Conservation (phyloP, 1,140 invertebrate species). For the Halesus radiatus region DNA sequence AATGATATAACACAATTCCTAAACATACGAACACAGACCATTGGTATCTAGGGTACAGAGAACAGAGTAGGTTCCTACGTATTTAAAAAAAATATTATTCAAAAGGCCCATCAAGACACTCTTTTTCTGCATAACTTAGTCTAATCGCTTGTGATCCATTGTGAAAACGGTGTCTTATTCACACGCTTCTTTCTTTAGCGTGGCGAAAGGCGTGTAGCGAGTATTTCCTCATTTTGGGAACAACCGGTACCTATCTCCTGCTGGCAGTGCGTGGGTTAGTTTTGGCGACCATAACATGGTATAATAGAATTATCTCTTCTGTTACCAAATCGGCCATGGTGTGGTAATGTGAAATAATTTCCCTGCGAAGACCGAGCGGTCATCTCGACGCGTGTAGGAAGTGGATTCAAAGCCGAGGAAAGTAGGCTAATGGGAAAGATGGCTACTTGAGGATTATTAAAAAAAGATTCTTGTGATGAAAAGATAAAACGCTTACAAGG, state of each 20-base stretch:
- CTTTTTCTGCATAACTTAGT: too few relatives aligned
- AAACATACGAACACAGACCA: too few relatives aligned
- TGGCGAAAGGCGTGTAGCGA: not conserved
- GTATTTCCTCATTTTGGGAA: constrained; percentile 28
- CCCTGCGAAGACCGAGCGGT: not conserved
- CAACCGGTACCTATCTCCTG: not conserved
- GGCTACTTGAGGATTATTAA: too few relatives aligned
- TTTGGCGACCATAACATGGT: constrained; percentile 21
- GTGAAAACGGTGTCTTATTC: not conserved
- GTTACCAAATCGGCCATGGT: constrained; percentile 4
- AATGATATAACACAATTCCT: too few relatives aligned
- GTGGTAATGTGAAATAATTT: not conserved
- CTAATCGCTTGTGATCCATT: too few relatives aligned
- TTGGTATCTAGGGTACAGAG: too few relatives aligned
- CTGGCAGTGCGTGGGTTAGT: not conserved
- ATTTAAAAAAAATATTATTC: too few relatives aligned
- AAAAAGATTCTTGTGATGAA: too few relatives aligned
- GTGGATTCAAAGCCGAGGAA: not conserved
- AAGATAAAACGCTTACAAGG: too few relatives aligned
- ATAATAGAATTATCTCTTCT: not conserved
- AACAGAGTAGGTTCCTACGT: too few relatives aligned
- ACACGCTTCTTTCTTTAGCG: constrained; percentile 10
- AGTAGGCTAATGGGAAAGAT: too few relatives aligned
- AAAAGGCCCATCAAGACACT: too few relatives aligned
- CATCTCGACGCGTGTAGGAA: not conserved